Percentiles rank a stretch among this genome's conserved stretches.
Conservation (phyloP, 1,140 invertebrate species). For the Lamellibrachia luymesi region DNA sequence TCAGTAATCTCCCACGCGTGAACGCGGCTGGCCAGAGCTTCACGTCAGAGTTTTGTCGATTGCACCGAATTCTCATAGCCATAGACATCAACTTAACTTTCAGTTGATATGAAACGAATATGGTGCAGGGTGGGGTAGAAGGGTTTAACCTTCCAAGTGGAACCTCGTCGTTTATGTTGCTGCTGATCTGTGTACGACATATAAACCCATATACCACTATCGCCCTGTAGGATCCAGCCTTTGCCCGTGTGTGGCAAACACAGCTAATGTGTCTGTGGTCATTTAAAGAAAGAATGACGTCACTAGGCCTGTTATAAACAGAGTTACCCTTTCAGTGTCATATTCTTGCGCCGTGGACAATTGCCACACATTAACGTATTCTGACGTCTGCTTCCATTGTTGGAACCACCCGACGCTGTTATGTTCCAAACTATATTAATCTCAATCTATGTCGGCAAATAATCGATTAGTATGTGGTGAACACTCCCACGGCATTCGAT, state of each 20-base stretch:
- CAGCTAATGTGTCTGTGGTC: too few relatives aligned
- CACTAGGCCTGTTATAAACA: too few relatives aligned
- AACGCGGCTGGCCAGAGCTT: neutral
- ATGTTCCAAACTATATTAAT: neutral
- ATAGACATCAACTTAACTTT: neutral
- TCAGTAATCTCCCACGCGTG: neutral
- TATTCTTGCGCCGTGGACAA: neutral
- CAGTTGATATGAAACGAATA: neutral
- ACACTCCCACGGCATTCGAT: neutral
- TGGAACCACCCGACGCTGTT: neutral
- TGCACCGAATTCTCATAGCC: neutral
- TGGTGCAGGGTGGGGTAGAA: neutral
- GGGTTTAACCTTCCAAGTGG: too few relatives aligned
- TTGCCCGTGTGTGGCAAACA: too few relatives aligned
- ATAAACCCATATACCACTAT: too few relatives aligned
- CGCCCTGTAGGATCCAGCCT: too few relatives aligned
- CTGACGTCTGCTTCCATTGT: neutral
- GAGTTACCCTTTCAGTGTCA: too few relatives aligned
- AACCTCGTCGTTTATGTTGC: too few relatives aligned
- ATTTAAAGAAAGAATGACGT: too few relatives aligned
- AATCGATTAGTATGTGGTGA: neutral
- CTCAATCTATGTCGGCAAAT: neutral
- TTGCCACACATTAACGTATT: neutral
- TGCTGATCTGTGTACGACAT: too few relatives aligned
- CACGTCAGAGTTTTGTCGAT: neutral